Evolutionary conservation across 2,113 vertebrate species (phyloP).

Genomic region (Butastur rufipennis): DNA sequence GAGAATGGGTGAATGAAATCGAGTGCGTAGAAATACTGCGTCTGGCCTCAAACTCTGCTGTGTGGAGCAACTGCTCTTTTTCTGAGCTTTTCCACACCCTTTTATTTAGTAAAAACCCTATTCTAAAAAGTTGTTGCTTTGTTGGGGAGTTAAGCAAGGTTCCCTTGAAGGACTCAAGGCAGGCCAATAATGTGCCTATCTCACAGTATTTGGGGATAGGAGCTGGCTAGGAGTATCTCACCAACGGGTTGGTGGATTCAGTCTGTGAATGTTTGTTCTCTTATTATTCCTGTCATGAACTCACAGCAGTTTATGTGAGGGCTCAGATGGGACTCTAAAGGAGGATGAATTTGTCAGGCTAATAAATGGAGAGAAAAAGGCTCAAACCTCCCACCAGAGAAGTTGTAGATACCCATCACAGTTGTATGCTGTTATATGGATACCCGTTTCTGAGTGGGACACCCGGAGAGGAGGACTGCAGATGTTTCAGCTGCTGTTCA

Average conservation of each 20-base stretch:
- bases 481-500: background rate
- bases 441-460: background rate
- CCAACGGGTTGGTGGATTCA: background rate
- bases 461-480: background rate
- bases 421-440: background rate
- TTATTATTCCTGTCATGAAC: background rate
- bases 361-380: background rate
- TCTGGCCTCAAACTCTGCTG: background rate
- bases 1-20: background rate
- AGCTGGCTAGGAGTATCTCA: background rate
- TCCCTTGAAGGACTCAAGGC: background rate
- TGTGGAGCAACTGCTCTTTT: background rate
- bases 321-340: background rate
- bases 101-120: background rate
- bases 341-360: background rate
- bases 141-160: background rate
- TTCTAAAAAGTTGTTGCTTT: background rate
- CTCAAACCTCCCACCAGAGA: background rate
- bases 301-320: background rate
- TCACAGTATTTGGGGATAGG: background rate
- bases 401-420: background rate
- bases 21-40: fast-evolving
- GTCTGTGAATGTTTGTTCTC: background rate
- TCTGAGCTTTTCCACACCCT: background rate
- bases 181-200: background rate